These are phyloP conservation scores for Hypsopygia costalis DNA, from an alignment of 2,888 invertebrate species.

Conservation along the genomic window DNA sequence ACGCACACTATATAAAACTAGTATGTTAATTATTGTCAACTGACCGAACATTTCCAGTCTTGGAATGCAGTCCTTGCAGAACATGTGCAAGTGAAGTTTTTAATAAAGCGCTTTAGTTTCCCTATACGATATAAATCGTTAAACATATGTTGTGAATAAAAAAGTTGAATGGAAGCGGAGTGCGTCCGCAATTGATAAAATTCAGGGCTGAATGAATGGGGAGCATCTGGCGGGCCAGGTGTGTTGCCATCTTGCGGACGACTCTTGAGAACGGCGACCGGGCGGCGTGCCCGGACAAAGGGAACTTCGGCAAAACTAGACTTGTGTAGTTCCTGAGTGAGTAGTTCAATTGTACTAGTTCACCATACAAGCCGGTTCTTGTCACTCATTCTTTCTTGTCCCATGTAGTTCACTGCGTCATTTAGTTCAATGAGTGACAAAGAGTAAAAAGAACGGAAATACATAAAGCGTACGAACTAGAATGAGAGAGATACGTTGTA, in stretches of 20 bases:
- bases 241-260: constrained; percentile 37
- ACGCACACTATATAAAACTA: background rate
- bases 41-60: background rate
- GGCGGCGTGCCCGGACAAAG: constrained; percentile 37
- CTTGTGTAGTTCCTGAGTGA: no score
- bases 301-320: constrained; percentile 23
- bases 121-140: constrained; percentile 5
- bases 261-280: constrained; percentile 16
- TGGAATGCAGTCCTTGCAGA: constrained; percentile 1
- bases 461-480: no score
- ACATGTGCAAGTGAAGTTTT: constrained; percentile 1
- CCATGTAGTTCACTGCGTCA: no score
- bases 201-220: constrained; percentile 58
- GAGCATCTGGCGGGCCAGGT: constrained; percentile 66
- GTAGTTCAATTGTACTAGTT: no score
- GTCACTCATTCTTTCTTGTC: no score
- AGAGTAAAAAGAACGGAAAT: no score
- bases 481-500: no score
- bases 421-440: no score
- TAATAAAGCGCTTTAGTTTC: constrained; percentile 2
- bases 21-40: background rate
- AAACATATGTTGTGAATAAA: constrained; percentile 37
- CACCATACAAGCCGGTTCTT: no score
- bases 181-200: constrained; percentile 67
- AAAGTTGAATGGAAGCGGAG: constrained; percentile 57